A percentile compares a stretch with the other conserved stretches of the same genome.
phyloP scores from a whole-genome alignment of 2,797 vertebrate species.

The Paguma larvata region DNA sequence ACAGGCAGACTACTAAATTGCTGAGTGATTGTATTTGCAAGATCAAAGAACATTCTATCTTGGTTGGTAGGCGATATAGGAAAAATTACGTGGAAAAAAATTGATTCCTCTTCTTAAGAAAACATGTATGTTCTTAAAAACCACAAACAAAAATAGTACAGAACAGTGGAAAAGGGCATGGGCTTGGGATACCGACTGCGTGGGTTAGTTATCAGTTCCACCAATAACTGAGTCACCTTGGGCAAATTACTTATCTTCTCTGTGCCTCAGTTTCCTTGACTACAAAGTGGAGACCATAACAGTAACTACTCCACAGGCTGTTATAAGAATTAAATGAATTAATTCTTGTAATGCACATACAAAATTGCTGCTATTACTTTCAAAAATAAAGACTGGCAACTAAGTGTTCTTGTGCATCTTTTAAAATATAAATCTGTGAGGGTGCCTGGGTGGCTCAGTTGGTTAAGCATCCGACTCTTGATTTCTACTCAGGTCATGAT shows the following conservation, averaged over 20 bases:
- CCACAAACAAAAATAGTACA: neutral
- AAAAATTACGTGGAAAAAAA: neutral
- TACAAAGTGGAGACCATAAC: neutral
- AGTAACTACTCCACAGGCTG: neutral
- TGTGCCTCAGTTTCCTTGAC: neutral
- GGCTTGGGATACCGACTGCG: neutral
- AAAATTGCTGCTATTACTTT: neutral
- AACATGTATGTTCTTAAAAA: neutral
- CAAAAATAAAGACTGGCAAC: neutral
- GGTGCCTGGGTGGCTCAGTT: too few relatives aligned
- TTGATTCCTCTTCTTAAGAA: neutral
- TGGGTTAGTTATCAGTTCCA: neutral
- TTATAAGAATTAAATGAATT: neutral
- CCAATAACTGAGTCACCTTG: too few relatives aligned
- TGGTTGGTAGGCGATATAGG: neutral
- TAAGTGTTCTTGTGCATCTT: neutral
- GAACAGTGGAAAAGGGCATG: neutral
- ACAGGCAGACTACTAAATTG: neutral
- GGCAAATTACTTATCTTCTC: neutral
- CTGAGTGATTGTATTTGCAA: neutral
- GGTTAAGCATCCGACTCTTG: too few relatives aligned
- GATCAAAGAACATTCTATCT: neutral
- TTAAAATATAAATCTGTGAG: neutral
- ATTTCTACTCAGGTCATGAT: too few relatives aligned
- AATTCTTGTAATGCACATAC: neutral